phyloP scores from a whole-genome alignment of 1,140 invertebrate genomes.

The Sycophila sp. region DNA sequence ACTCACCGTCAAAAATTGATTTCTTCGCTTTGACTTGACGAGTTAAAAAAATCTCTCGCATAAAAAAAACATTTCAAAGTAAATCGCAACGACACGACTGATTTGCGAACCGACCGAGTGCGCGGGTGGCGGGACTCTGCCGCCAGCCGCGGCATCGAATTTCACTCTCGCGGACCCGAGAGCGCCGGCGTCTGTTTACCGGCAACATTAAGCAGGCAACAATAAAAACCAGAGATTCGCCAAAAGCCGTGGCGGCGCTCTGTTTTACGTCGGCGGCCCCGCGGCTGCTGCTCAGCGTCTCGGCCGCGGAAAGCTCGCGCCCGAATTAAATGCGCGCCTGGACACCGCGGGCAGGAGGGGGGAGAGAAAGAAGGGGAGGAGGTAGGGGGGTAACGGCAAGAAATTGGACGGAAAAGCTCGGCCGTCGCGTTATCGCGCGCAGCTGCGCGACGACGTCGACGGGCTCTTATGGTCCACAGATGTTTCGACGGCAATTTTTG shows the following conservation, averaged over 20 bases:
- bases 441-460: too few species aligned
- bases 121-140: too few species aligned
- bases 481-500: too few species aligned
- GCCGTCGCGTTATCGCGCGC: background rate
- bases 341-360: background rate
- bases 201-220: background rate
- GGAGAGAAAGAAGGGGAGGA: background rate
- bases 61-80: too few species aligned
- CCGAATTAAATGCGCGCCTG: conserved; percentile 14
- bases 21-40: too few species aligned
- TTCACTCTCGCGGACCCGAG: background rate
- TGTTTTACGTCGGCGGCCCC: conserved; percentile 3
- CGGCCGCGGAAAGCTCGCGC: background rate
- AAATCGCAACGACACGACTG: too few species aligned
- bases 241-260: background rate
- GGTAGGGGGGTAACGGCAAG: background rate
- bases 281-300: background rate
- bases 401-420: background rate
- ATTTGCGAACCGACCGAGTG: too few species aligned
- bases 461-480: too few species aligned
- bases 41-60: too few species aligned
- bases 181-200: background rate
- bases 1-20: too few species aligned
- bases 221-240: conserved; percentile 17
- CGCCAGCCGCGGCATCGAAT: too few species aligned